Percentiles rank a stretch among this genome's conserved stretches.
Conservation (phyloP, 1,140 invertebrate genomes). For the Papilio aristodemus region DNA sequence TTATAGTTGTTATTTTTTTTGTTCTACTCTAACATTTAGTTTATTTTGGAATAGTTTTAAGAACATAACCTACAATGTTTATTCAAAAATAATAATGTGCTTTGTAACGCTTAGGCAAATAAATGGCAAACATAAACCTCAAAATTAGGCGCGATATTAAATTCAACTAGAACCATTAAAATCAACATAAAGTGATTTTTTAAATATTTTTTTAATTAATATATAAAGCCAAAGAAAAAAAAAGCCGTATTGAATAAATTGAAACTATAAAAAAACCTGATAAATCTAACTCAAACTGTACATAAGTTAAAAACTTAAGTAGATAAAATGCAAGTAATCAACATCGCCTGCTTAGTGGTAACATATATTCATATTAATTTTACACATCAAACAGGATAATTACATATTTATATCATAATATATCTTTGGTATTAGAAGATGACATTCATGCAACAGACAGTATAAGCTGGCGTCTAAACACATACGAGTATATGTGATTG, state of each 20-base stretch:
- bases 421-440: constrained; percentile 6
- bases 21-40: background rate
- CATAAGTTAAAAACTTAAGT: constrained; percentile 11
- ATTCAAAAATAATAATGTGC: background rate
- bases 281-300: background rate
- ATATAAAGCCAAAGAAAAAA: too few species aligned
- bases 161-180: background rate
- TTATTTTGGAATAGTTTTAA: too few species aligned
- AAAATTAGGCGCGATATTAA: constrained; percentile 2
- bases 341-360: constrained; percentile 5
- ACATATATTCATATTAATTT: background rate
- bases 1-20: background rate
- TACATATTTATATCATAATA: background rate
- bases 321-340: background rate
- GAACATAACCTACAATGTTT: too few species aligned
- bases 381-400: background rate
- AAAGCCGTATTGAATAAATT: background rate
- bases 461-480: background rate
- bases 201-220: too few species aligned
- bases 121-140: background rate
- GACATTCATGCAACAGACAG: background rate
- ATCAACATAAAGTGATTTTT: too few species aligned
- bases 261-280: background rate
- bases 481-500: too few species aligned
- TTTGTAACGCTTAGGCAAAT: background rate